Evolutionary conservation across 2,113 vertebrate genomes (phyloP), one percentile per base, ranked within the genome.

Genomic region (Sciurus niger): DNA sequence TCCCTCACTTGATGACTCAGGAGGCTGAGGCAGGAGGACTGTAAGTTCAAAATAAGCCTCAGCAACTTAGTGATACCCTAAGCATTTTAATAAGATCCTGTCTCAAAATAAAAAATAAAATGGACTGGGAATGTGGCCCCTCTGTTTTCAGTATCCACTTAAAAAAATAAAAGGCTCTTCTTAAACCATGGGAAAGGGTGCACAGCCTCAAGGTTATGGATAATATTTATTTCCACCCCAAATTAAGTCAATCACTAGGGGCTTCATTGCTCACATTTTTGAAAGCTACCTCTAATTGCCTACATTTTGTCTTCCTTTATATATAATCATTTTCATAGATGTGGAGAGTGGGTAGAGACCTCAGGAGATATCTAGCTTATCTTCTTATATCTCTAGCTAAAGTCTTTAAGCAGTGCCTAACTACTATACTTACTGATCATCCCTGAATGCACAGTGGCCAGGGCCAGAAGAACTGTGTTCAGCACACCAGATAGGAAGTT

Each of bases 381-480:
- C 30, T 65, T 94, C 89, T 92, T 70, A 67, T 58, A 60, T 80
- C 70, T 96, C 84, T 80, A 86, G 32, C 34, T 80, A 53, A 84
- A 43, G 14, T 89, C 51, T 51, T 60, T 18, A 53, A 85, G 53
- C 53, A 91, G 53, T 67, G 43, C 51, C 67, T 53, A 72, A 32
- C 25, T 88, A 1, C 32, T 55, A 14, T 3, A 8, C 25, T 55
- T 32, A 40, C n/a, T 63, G 53, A 25, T 77, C 30, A 76, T 63
- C 46, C 40, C 22, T 76, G n/a, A 87, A 40, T 8, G 14, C 6
- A 32, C 0, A 25, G 12, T 72, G 40, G 4, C 28, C 34, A 58
- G 40, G 51, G 48, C 10, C 14, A 43, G 25, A 0, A 32, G 1
- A 24, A 30, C 40, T 74, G 20, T 78, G 16, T 68, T 48, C 70